Conservation (phyloP, 2,888 invertebrate species). For the Odontomyia ornata region DNA sequence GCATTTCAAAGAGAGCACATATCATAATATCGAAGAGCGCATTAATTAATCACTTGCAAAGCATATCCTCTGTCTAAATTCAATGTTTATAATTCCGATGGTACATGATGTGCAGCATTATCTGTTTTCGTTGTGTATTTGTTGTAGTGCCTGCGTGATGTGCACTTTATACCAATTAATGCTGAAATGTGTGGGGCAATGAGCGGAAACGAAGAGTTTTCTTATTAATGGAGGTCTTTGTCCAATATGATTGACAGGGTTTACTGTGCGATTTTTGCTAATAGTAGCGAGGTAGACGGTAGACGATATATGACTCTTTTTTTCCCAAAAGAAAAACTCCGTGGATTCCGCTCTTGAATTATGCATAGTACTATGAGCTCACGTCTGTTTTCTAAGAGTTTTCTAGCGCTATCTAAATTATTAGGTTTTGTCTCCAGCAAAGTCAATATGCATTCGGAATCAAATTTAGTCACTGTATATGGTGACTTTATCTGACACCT, state of each 20-base stretch:
- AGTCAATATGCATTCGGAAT: too few relatives aligned
- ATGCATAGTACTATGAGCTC: too few relatives aligned
- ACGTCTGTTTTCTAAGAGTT: too few relatives aligned
- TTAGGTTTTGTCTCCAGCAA: too few relatives aligned
- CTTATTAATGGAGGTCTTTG: slow-evolving; percentile 32
- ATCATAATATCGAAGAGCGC: neutral
- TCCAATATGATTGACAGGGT: neutral
- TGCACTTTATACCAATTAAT: slow-evolving; percentile 12
- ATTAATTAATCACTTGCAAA: slow-evolving; percentile 47
- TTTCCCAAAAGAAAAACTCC: too few relatives aligned
- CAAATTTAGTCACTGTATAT: too few relatives aligned
- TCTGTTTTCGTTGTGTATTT: neutral
- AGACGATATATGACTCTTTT: too few relatives aligned
- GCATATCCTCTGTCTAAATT: slow-evolving; percentile 25
- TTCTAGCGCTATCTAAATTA: too few relatives aligned
- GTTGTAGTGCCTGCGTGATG: neutral
- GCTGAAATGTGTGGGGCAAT: slow-evolving; percentile 20
- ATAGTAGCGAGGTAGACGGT: too few relatives aligned
- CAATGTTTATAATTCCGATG: neutral
- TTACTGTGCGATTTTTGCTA: too few relatives aligned
- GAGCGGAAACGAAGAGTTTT: slow-evolving; percentile 48
- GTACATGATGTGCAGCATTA: neutral
- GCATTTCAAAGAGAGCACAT: neutral
- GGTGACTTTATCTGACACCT: too few relatives aligned
- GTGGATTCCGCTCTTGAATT: too few relatives aligned